Base-by-base conservation (phyloP, 2,113 vertebrate genomes). In the Salvelinus fontinalis region DNA sequence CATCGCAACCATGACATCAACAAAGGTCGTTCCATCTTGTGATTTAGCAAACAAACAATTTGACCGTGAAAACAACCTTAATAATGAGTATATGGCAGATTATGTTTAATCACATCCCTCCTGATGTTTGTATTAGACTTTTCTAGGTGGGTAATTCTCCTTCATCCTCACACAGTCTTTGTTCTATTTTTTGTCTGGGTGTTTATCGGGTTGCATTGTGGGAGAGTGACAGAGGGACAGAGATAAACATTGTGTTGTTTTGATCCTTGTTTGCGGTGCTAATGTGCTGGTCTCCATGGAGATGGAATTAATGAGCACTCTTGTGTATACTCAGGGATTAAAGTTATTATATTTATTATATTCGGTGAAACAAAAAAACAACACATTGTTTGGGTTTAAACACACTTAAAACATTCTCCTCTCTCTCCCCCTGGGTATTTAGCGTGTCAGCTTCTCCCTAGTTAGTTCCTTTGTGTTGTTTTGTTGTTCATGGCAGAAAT, bases 181-280 rank as follows among this genome's bases (percentile, higher is more conserved):
- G 75, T 82, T 82, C 78, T 75, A 14, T 71, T 81, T 75, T 84
- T 76, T 75, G 49, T n/a, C 39, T 51, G 54, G 49, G 6, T 82
- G 80, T 82, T 84, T 85, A 80, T 85, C 82, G 75, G 77, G 74
- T 78, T 81, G 76, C 76, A 82, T 73, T 82, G 76, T 73, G 76
- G 74, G 78, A 84, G 62, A 51, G 31, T 78, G 83, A 75, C 79
- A 70, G 71, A 62, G 70, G 77, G 75, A 85, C 78, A 77, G 70
- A 85, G 86, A 85, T 84, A 85, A 84, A 87, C 76, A 77, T 77
- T 16, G 75, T 7, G 6, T 31, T 82, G 83, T 80, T 85, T 85
- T 82, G 81, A 84, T 81, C 34, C 26, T 76, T 79, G 78, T 84
- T 85, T 79, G 82, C 75, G 78, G 31, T 75, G 78, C 74, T 85